Percentiles rank a stretch among this genome's conserved stretches.
These are phyloP conservation scores for Crambe crambe DNA, from an alignment of 37 sponge, comb jelly and placozoan species.

Conservation along the genomic window DNA sequence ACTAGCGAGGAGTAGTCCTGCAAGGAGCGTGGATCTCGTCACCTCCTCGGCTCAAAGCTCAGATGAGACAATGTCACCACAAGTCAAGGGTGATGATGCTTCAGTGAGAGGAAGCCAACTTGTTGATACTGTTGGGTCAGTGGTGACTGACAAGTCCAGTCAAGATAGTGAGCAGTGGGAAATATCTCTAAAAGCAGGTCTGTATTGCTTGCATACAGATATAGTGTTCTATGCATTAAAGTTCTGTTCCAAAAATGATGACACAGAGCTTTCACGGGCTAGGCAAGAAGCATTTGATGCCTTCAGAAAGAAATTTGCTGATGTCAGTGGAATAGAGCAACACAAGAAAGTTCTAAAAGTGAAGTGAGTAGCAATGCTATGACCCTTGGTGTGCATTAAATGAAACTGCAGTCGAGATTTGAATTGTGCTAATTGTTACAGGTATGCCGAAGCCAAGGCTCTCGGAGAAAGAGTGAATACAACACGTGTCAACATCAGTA, in stretches of 20 bases:
- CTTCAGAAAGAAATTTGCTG: conserved; percentile 77
- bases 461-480: conserved; percentile 89
- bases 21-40: not conserved
- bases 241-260: not conserved
- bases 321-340: conserved; percentile 65
- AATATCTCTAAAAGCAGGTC: conserved; percentile 8
- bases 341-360: conserved; percentile 82
- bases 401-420: not conserved
- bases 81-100: not conserved
- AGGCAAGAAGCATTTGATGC: conserved; percentile 97
- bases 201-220: not conserved
- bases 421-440: conserved; percentile 5
- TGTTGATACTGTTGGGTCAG: not conserved
- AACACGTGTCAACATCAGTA: conserved; percentile 80
- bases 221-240: not conserved
- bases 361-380: conserved; percentile 44
- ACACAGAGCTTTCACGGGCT: conserved; percentile 52
- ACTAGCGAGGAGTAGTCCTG: not conserved
- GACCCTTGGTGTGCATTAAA: not conserved
- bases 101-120: not conserved
- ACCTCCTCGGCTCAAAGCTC: not conserved
- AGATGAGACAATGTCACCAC: not conserved
- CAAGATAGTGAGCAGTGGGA: not conserved
- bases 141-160: not conserved
- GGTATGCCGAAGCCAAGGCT: conserved; percentile 91